These are phyloP conservation scores for Taeniopygia guttata DNA, from an alignment of 2,797 vertebrate genomes.

Conservation along the genomic window DNA sequence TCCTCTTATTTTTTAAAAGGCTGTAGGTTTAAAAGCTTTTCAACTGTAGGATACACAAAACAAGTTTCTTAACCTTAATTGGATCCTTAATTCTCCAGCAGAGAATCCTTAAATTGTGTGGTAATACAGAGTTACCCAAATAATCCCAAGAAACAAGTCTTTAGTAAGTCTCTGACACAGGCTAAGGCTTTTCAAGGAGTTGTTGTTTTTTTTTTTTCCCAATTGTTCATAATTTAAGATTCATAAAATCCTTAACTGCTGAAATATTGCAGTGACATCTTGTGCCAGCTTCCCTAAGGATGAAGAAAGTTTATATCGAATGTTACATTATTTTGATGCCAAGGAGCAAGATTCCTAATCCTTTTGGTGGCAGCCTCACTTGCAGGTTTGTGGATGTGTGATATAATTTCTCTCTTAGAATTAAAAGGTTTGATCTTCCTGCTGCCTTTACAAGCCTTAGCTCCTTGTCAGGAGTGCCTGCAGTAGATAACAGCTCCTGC, in stretches of 20 bases:
- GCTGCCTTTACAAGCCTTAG: neutral
- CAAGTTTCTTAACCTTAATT: neutral
- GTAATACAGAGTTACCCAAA: neutral
- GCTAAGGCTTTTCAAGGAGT: neutral
- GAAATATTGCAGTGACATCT: neutral
- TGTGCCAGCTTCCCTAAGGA: neutral
- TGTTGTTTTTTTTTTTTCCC: neutral
- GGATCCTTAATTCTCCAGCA: neutral
- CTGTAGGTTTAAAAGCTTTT: neutral
- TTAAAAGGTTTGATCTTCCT: neutral
- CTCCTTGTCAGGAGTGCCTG: neutral
- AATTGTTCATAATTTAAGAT: neutral
- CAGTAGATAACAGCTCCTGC: neutral
- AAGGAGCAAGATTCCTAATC: neutral
- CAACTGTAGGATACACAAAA: neutral
- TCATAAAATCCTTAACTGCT: neutral
- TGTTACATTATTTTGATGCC: neutral
- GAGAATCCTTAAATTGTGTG: neutral
- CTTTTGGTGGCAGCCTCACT: neutral
- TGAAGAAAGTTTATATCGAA: neutral
- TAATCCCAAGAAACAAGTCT: neutral
- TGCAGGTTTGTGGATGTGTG: neutral
- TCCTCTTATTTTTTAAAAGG: neutral
- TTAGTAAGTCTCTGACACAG: neutral
- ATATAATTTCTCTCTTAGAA: neutral